Conservation (phyloP, 2,888 invertebrate genomes). For the Drosophila ochracea region DNA sequence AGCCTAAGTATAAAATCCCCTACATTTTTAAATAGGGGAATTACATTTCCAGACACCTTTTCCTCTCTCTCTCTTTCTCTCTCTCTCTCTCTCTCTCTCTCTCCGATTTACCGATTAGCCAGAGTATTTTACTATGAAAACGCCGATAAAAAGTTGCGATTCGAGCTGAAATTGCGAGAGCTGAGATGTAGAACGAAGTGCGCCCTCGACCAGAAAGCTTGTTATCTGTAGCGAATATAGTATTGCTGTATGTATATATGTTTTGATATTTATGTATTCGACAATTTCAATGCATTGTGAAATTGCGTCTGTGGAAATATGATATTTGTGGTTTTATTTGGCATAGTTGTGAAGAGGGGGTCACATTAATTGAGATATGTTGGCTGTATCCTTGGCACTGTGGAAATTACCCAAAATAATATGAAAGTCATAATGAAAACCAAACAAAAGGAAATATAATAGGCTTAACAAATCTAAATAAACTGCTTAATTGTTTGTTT, state of each 20-base stretch:
- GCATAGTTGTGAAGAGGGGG: not conserved
- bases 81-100: not conserved
- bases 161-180: slow-evolving; percentile 17
- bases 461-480: not conserved
- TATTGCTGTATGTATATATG: no score
- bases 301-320: slow-evolving; percentile 1
- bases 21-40: not conserved
- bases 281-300: not conserved
- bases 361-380: not conserved
- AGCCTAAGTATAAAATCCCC: not conserved
- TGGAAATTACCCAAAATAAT: not conserved
- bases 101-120: slow-evolving; percentile 13
- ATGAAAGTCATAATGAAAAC: not conserved
- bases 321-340: not conserved
- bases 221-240: not conserved
- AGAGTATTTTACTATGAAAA: not conserved
- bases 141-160: slow-evolving; percentile 1
- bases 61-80: not conserved
- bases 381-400: not conserved
- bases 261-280: not conserved
- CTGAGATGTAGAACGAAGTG: slow-evolving; percentile 30
- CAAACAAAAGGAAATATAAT: not conserved
- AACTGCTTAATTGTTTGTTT: not conserved
- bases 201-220: slow-evolving; percentile 15
- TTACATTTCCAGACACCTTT: not conserved